Evolutionary conservation across 2,113 vertebrate genomes (phyloP).

Genomic region (Hypocryptadius cinnamomeus): DNA sequence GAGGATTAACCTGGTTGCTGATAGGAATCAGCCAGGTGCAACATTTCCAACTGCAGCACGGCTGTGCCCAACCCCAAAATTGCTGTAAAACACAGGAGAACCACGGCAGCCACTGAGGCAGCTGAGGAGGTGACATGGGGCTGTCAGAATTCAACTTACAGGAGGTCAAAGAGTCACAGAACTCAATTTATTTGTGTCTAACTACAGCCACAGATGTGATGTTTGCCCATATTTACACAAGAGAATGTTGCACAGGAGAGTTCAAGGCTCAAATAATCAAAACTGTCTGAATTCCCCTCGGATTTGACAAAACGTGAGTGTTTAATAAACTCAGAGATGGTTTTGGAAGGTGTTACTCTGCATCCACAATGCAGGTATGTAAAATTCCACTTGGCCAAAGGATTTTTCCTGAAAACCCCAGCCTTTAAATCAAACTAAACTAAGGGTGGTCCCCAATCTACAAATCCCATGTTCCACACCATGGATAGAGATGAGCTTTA

Average conservation of each 20-base stretch:
- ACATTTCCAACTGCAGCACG: neutral
- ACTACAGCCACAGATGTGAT: accelerated
- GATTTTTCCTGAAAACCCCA: neutral
- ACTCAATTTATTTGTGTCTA: neutral
- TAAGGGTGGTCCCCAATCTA: neutral
- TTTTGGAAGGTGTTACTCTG: neutral
- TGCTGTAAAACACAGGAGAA: accelerated
- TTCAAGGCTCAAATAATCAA: neutral
- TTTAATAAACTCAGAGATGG: neutral
- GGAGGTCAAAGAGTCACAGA: neutral
- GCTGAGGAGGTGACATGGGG: accelerated
- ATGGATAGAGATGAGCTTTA: neutral
- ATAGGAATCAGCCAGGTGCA: neutral
- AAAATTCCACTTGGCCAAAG: neutral
- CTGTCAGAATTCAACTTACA: neutral
- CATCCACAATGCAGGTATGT: accelerated
- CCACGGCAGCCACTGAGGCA: neutral
- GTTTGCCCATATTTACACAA: neutral
- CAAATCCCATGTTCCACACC: neutral
- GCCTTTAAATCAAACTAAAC: neutral
- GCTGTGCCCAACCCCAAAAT: neutral
- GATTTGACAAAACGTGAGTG: neutral
- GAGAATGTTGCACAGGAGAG: neutral
- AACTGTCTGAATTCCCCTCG: neutral
- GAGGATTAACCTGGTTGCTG: neutral